Conservation (phyloP, 2,113 vertebrate species). For the Orthonyx spaldingii region DNA sequence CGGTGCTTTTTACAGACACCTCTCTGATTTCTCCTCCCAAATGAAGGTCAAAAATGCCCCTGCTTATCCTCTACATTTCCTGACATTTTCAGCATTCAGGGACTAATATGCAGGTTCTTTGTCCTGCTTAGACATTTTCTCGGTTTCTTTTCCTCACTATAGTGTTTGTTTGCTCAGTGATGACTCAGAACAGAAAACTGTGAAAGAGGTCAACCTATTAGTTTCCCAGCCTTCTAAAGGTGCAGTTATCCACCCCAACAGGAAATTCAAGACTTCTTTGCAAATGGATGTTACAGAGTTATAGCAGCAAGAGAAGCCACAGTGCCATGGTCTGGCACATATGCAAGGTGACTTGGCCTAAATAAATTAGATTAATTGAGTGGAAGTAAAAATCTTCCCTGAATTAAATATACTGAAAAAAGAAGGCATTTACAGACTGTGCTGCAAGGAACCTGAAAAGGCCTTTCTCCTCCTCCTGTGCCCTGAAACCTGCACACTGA, state of each 20-base stretch:
- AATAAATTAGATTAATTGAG: not conserved
- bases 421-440: not conserved
- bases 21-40: not conserved
- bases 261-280: not conserved
- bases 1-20: not conserved
- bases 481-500: not conserved
- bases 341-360: not conserved
- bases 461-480: not conserved
- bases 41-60: not conserved
- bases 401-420: not conserved
- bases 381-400: not conserved
- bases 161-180: not conserved
- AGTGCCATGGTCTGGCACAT: not conserved
- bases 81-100: not conserved
- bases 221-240: not conserved
- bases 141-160: not conserved
- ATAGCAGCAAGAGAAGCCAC: not conserved
- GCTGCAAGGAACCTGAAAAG: not conserved
- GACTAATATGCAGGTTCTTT: not conserved
- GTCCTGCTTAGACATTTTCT: not conserved
- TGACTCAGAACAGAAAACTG: not conserved
- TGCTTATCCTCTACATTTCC: not conserved
- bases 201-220: not conserved
- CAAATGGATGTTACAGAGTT: not conserved
- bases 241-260: constrained; percentile 1